Percentiles rank a stretch among this genome's conserved stretches.
phyloP scores from a whole-genome alignment of 2,888 invertebrate genomes.

The Drosophila yooni region DNA sequence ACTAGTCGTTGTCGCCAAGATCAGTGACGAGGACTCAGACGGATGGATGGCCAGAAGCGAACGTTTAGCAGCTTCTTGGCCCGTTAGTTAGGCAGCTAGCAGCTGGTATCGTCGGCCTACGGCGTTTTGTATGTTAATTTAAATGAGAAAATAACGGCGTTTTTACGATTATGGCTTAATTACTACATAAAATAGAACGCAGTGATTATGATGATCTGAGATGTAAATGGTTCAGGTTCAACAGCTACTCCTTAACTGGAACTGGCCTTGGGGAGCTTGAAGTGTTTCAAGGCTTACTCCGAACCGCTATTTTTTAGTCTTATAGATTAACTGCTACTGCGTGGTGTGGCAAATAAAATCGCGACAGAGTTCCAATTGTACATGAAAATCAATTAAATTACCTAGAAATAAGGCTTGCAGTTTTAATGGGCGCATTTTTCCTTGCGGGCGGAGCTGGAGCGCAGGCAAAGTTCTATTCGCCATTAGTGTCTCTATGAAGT shows the following conservation, averaged over 20 bases:
- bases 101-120: slow-evolving; percentile 30
- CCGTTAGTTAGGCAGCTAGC: slow-evolving; percentile 66
- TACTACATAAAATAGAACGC: slow-evolving; percentile 63
- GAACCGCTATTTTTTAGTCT: slow-evolving; percentile 70
- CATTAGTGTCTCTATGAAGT: slow-evolving; percentile 48
- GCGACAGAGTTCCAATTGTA: slow-evolving; percentile 28
- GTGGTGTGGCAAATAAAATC: slow-evolving; percentile 10
- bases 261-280: not conserved
- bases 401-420: slow-evolving; percentile 49
- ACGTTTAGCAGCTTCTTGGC: slow-evolving; percentile 37
- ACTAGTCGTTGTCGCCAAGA: slow-evolving; percentile 64
- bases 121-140: slow-evolving; percentile 72
- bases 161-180: slow-evolving; percentile 81
- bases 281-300: slow-evolving; percentile 45
- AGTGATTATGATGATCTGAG: slow-evolving; percentile 43
- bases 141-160: slow-evolving; percentile 75
- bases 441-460: slow-evolving; percentile 3
- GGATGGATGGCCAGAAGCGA: slow-evolving; percentile 49
- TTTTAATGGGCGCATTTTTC: slow-evolving; percentile 45
- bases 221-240: slow-evolving; percentile 45
- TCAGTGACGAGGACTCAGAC: slow-evolving; percentile 54
- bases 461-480: slow-evolving; percentile 14
- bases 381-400: slow-evolving; percentile 72
- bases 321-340: slow-evolving; percentile 54
- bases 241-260: slow-evolving; percentile 23